Evolutionary conservation across 2,113 vertebrate genomes (phyloP).

Genomic region (Gorsachius goisagi): DNA sequence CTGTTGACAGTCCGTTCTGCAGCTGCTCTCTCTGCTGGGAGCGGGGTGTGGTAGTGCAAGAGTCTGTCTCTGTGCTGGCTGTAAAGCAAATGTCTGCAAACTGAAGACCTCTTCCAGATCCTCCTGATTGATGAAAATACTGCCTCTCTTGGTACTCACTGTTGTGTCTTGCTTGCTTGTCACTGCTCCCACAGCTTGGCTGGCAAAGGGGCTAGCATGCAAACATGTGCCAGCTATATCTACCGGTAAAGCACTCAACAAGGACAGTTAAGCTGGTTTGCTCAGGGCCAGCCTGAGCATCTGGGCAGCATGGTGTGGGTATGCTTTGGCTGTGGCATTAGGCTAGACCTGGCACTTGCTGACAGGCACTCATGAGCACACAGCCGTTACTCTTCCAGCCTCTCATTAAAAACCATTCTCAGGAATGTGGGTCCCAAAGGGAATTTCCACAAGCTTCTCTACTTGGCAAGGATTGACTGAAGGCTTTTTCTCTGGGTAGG

Average conservation of each 20-base stretch:
- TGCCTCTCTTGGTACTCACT: background rate
- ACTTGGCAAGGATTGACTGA: background rate
- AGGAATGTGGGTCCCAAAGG: background rate
- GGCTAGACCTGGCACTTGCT: background rate
- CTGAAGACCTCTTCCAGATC: background rate
- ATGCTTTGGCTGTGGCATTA: background rate
- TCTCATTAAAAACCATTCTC: background rate
- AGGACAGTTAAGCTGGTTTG: background rate
- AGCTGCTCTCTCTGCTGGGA: background rate
- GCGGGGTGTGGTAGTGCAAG: background rate
- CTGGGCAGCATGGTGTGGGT: background rate
- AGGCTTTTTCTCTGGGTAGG: background rate
- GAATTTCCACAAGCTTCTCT: background rate
- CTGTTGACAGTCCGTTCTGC: background rate
- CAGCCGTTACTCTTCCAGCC: background rate
- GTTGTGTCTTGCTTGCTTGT: background rate
- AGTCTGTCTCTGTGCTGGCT: background rate
- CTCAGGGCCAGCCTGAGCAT: background rate
- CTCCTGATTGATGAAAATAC: background rate
- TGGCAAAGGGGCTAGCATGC: background rate
- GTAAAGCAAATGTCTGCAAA: background rate
- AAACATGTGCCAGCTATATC: accelerated
- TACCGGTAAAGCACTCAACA: background rate
- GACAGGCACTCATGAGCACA: background rate
- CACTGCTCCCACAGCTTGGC: background rate